Evolutionary conservation across 2,888 invertebrate genomes (phyloP), one percentile per base, ranked within the genome.

Genomic region (Hymenopus coronatus): DNA sequence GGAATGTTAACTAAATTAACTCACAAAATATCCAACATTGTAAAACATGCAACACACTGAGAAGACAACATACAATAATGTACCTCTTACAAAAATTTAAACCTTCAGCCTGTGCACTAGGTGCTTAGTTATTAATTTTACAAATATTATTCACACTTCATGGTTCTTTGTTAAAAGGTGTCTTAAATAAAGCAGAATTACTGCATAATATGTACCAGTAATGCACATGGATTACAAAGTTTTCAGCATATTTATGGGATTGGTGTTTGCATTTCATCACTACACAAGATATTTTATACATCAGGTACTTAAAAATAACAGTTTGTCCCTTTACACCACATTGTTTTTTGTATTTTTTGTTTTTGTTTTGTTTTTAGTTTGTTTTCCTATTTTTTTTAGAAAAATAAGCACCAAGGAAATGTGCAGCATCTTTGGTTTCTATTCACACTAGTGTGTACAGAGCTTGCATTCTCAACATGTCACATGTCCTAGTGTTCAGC

Each of bases 271-370:
- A 85, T 20, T 82, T 81, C 82, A 83, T 85, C 27, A 88, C 85
- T 88, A 83, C 28, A 12, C 83, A 88, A 84, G 30, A 46, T 82
- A 89, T 88, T 33, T 88, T 89, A 90, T 87, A 90, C 81, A 88
- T 90, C 90, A 90, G 90, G 90, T 90, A 90, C 89, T 88, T 88
- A 89, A 89, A 84, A 90, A 84, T 87, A 82, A 82, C 27, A 82
- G 27, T 87, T 87, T 82, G 12, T 87, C 28, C 33, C 82, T 30
- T 25, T 70, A 28, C 20, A 84, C 25, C 30, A 84, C 6, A 84
- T 84, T 25, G 28, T 28, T 40, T 12, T 40, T 40, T 40, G 1
- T 40, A 7, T 33, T 89, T 89, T 15, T 85, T 40, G 40, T 89
- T 33, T 88, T 88, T 89, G 88, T 46, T 15, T 82, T 82, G 33